Conservation (phyloP, 2,888 invertebrate genomes). For the Agrotis clavis region DNA sequence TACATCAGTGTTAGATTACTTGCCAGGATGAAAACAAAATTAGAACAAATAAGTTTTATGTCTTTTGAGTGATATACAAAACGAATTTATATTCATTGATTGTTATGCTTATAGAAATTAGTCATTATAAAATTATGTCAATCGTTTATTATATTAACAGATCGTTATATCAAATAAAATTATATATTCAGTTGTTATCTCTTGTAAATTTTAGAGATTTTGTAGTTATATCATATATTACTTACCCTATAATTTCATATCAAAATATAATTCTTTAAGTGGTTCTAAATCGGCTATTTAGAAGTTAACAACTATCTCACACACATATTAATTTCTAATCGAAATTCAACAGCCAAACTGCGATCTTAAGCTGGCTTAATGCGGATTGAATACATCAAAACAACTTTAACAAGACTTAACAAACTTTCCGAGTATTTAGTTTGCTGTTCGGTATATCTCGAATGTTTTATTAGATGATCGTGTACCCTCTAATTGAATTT, state of each 20-base stretch:
- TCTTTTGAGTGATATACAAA: no score
- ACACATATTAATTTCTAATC: conserved; percentile 57
- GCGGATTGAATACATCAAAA: conserved; percentile 57
- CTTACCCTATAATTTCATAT: neutral
- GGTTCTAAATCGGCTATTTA: conserved; percentile 11
- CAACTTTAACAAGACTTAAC: conserved; percentile 56
- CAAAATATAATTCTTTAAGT: neutral
- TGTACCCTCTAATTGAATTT: conserved; percentile 46
- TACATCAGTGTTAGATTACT: no score
- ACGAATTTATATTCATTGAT: no score
- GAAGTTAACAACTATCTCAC: conserved; percentile 29
- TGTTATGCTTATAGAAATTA: no score
- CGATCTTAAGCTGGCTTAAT: conserved; percentile 47
- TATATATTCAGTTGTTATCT: no score
- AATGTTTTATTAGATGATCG: conserved; percentile 55
- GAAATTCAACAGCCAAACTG: conserved; percentile 41
- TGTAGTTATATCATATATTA: no score
- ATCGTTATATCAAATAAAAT: no score
- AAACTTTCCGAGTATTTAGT: conserved; percentile 61
- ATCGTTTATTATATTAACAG: no score
- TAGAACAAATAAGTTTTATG: no score
- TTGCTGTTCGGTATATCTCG: conserved; percentile 48
- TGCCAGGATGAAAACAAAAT: no score
- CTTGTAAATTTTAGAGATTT: no score
- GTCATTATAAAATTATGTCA: no score